Conservation (phyloP, 2,888 invertebrate genomes). For the Archaeoteleia sp. region DNA sequence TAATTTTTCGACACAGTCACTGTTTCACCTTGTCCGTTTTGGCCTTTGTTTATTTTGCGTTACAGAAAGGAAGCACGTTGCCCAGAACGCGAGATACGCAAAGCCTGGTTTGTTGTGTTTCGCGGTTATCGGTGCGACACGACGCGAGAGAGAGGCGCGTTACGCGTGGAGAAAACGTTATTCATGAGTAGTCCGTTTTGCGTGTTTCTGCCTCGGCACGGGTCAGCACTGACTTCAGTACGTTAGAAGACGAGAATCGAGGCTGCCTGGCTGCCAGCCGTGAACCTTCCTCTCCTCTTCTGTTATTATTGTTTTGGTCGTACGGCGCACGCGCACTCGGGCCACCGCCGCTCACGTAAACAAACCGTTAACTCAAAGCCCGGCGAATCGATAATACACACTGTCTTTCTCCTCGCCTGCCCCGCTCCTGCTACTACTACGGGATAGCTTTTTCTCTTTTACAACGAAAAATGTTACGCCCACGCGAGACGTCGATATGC, state of each 20-base stretch:
- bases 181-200: too few species aligned
- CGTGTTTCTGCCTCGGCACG: conserved; percentile 18
- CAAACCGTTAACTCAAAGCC: conserved; percentile 73
- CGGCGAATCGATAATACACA: conserved; percentile 70
- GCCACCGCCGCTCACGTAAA: conserved; percentile 68
- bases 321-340: conserved; percentile 69
- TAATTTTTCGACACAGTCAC: not conserved
- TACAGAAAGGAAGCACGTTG: too few species aligned
- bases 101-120: too few species aligned
- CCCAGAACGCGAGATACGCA: not conserved
- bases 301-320: conserved; percentile 74
- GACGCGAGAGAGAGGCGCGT: too few species aligned
- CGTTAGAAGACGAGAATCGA: conserved; percentile 52
- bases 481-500: conserved; percentile 7
- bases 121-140: too few species aligned
- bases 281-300: conserved; percentile 60
- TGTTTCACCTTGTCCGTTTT: too few species aligned
- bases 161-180: too few species aligned
- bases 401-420: conserved; percentile 55
- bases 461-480: conserved; percentile 5
- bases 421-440: conserved; percentile 50
- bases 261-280: conserved; percentile 48
- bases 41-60: too few species aligned
- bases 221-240: conserved; percentile 42
- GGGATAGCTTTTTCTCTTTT: conserved; percentile 25